These are phyloP conservation scores for Polyploca ridens DNA, from an alignment of 2,888 invertebrate species.

Conservation along the genomic window DNA sequence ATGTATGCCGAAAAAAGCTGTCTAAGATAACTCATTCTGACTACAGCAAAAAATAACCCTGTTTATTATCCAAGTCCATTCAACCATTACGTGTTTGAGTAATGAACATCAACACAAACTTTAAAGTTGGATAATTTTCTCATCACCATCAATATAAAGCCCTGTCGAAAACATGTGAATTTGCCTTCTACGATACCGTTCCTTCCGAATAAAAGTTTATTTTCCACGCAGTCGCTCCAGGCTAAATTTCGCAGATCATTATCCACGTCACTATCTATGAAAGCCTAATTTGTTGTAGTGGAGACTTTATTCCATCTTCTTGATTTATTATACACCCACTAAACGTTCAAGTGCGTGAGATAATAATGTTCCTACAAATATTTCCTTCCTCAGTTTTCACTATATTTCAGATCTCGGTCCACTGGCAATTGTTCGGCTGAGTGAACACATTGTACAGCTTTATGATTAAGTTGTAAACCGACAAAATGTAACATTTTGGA, in stretches of 20 bases:
- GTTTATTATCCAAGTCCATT: no score
- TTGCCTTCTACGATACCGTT: no score
- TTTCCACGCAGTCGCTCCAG: no score
- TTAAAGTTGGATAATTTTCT: no score
- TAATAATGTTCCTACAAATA: conserved; percentile 5
- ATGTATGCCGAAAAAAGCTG: no score
- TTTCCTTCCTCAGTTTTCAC: conserved; percentile 3
- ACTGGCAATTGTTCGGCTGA: background rate
- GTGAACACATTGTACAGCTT: conserved; percentile 2
- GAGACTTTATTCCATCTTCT: background rate
- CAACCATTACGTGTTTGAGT: no score
- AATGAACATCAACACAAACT: no score
- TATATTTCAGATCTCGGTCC: background rate
- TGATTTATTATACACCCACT: background rate
- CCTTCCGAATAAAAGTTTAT: no score
- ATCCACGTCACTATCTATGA: background rate
- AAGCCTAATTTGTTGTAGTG: no score
- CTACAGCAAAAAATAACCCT: no score
- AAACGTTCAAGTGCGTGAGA: background rate
- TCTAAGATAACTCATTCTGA: no score
- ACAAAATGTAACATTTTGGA: background rate
- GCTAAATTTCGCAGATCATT: background rate
- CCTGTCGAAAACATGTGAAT: no score
- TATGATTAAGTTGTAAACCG: conserved; percentile 2
- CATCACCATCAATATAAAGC: background rate